Conservation (phyloP, 2,113 vertebrate genomes). For the Tursiops truncatus region DNA sequence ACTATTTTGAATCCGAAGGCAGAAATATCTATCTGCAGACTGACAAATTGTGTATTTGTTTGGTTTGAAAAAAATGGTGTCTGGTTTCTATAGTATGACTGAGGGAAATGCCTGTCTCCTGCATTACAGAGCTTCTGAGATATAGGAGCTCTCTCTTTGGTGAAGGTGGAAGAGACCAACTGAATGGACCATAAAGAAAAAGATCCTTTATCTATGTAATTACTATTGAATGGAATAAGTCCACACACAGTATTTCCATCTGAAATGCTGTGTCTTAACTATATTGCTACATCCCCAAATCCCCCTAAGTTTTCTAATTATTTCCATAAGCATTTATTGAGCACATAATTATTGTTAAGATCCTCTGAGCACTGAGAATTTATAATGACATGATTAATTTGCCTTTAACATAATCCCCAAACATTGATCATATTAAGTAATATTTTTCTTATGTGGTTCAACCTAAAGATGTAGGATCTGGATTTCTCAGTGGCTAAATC, state of each 20-base stretch:
- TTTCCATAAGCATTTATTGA: neutral
- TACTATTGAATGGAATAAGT: neutral
- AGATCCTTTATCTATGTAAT: neutral
- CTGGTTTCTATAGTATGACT: slow-evolving; percentile 23
- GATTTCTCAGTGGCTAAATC: neutral
- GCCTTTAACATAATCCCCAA: neutral
- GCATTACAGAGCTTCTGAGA: neutral
- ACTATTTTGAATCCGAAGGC: slow-evolving; percentile 65
- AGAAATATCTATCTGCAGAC: slow-evolving; percentile 65
- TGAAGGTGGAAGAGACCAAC: neutral
- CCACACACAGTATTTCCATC: neutral
- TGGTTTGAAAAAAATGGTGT: slow-evolving; percentile 57
- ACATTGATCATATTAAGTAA: neutral
- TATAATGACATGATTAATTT: neutral
- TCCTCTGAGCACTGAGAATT: neutral
- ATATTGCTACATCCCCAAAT: neutral
- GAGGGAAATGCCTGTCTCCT: slow-evolving; percentile 36
- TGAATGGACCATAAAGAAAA: neutral
- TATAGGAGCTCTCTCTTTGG: neutral
- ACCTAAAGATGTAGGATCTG: neutral
- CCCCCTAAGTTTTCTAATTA: neutral
- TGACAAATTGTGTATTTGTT: slow-evolving; percentile 74
- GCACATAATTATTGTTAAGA: neutral
- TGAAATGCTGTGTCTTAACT: neutral
- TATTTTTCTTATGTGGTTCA: neutral